phyloP scores from a whole-genome alignment of 2,113 vertebrate species.

The Naja naja region DNA sequence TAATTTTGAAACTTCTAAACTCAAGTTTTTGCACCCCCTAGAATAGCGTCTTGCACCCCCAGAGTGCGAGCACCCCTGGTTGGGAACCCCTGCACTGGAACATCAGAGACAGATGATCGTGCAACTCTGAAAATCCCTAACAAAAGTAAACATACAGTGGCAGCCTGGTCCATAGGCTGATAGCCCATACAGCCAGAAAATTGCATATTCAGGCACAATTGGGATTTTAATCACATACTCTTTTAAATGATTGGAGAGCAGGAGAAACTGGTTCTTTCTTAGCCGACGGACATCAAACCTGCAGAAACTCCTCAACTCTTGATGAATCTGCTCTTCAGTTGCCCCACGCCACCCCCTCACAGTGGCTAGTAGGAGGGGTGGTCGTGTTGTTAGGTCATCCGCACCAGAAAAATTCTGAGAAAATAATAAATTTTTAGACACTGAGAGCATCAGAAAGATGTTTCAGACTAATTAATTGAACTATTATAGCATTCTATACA shows the following conservation, averaged over 20 bases:
- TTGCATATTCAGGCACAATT: not conserved
- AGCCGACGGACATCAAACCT: slow-evolving; percentile 67
- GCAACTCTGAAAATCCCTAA: not conserved
- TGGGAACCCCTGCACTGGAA: not conserved
- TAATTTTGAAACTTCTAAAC: too few species aligned
- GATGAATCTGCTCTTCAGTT: slow-evolving; percentile 66
- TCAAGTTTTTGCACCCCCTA: too few species aligned
- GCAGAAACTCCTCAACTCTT: slow-evolving; percentile 64
- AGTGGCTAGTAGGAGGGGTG: slow-evolving; percentile 61
- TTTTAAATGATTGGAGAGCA: slow-evolving; percentile 69
- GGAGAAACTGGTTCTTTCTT: slow-evolving; percentile 64
- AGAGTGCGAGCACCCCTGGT: too few species aligned
- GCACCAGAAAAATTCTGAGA: slow-evolving; percentile 71
- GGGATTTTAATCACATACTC: slow-evolving; percentile 60
- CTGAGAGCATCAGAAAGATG: not conserved
- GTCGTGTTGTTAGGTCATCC: slow-evolving; percentile 53
- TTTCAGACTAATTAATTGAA: not conserved
- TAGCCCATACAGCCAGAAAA: not conserved
- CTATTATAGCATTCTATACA: not conserved
- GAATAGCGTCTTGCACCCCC: too few species aligned
- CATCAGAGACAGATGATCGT: not conserved
- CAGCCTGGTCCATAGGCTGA: not conserved
- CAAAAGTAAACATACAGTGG: not conserved
- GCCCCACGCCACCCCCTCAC: slow-evolving; percentile 56
- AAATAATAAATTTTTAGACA: not conserved